Percentiles rank a stretch among this genome's conserved stretches.
phyloP scores from a whole-genome alignment of 2,888 invertebrate genomes.

The Thereva unica region DNA sequence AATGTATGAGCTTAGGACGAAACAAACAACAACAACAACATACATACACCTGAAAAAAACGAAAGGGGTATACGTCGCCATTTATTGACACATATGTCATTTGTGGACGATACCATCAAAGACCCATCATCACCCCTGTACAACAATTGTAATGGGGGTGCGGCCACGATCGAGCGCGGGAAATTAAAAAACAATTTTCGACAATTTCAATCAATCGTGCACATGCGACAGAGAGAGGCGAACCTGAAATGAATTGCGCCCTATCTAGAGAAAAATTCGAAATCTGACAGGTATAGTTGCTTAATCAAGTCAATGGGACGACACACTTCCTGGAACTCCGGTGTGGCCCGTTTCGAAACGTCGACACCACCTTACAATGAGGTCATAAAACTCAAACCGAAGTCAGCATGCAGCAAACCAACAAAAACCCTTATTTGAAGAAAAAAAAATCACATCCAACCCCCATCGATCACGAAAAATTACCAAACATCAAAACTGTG shows the following conservation, averaged over 20 bases:
- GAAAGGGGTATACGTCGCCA: slow-evolving; percentile 23
- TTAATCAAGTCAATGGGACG: not conserved
- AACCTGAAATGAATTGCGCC: not conserved
- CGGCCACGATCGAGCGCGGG: slow-evolving; percentile 5
- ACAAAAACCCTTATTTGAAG: not conserved
- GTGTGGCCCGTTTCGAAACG: slow-evolving; percentile 37
- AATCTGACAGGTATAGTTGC: not conserved
- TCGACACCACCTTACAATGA: slow-evolving; percentile 37
- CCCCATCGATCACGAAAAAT: slow-evolving; percentile 34
- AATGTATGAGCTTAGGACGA: not conserved
- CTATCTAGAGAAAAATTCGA: not conserved
- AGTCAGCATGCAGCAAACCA: not conserved
- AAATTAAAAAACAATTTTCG: slow-evolving; percentile 30
- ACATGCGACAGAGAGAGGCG: not conserved
- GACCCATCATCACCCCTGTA: slow-evolving; percentile 37
- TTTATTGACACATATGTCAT: slow-evolving; percentile 42
- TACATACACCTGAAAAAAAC: not conserved
- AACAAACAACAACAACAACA: not conserved
- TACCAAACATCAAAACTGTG: slow-evolving; percentile 10
- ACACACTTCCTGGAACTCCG: slow-evolving; percentile 13
- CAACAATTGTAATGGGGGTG: not conserved
- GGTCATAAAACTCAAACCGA: slow-evolving; percentile 34
- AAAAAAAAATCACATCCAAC: slow-evolving; percentile 21
- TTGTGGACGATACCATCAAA: slow-evolving; percentile 28
- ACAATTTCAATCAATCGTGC: not conserved